Base-by-base conservation (phyloP, 2,888 invertebrate species). In the Incurvaria masculella region DNA sequence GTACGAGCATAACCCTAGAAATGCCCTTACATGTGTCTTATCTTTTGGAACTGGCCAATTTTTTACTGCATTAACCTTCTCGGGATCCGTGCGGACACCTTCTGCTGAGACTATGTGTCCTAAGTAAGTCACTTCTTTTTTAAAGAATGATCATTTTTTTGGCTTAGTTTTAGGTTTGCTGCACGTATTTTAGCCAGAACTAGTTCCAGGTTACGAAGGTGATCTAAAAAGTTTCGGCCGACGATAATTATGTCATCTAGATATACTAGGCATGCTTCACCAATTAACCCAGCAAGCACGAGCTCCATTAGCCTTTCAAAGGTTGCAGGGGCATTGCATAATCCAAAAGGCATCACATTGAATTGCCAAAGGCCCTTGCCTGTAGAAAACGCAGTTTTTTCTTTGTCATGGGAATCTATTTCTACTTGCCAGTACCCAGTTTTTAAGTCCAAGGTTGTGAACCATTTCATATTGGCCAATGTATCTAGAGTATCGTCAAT, bases 401-500 rank as follows among this genome's bases (percentile, higher is more conserved):
- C 53, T 27, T 50, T 51, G 42, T 62, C 60, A 21, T 39, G 48
- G 17, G 52, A 50, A 38, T 49, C 39, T 16, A 51, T 48, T 2
- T 8, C 14, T 0, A 65, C 56, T 46, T 69, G 68, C 59, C 62
- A 65, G 48, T 67, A 69, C 0, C 67, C 66, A n/a, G 59, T 48
- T 20, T 56, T 54, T 2, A 69, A 52, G 44, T 68, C 65, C 2
- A 67, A 44, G 1, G 63, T 63, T 6, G 61, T 55, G 61, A 66
- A 63, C 10, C 52, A 54, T 20, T 55, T 51, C 2, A 55, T 53
- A 6, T 50, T 51, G 47, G 59, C 61, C 1, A 64, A 59, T 0
- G 51, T 55, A 39, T 66, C 63, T 8, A 70, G 46, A 17, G 65
- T 49, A 19, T 69, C 68, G 0, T 70, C 69, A 21, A 69, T 65